phyloP scores from a whole-genome alignment of 2,888 invertebrate genomes.

The Rhagophthalmus giganteus region DNA sequence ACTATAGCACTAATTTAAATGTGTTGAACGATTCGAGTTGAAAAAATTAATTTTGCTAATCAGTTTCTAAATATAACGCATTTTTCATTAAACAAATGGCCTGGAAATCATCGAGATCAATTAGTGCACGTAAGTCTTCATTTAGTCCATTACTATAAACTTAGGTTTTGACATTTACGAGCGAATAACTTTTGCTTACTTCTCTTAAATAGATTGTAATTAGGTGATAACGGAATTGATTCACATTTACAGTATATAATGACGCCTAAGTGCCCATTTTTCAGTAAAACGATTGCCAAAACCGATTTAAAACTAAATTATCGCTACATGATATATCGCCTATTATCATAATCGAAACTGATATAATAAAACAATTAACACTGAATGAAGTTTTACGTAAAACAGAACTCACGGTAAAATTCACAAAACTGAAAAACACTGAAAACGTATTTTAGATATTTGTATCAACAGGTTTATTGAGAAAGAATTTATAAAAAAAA shows the following conservation, averaged over 20 bases:
- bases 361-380: constrained; percentile 4
- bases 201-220: constrained; percentile 2
- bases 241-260: neutral
- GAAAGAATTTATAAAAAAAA: constrained; percentile 1
- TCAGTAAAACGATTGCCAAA: too few relatives aligned
- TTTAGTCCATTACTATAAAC: constrained; percentile 11
- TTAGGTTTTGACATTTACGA: constrained; percentile 7
- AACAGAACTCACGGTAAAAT: constrained; percentile 8
- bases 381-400: constrained; percentile 7
- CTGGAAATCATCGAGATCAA: constrained; percentile 16
- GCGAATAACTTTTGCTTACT: constrained; percentile 1
- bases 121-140: constrained; percentile 16
- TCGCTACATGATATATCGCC: too few relatives aligned
- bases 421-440: constrained; percentile 8
- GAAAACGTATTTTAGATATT: neutral
- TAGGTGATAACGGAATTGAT: constrained; percentile 6
- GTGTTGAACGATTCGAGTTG: constrained; percentile 9
- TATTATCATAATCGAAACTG: too few relatives aligned
- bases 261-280: neutral
- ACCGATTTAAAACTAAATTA: too few relatives aligned
- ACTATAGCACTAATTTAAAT: neutral
- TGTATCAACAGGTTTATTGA: neutral
- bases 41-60: constrained; percentile 17
- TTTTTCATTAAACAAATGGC: constrained; percentile 24
- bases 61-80: constrained; percentile 24